Conservation (phyloP, 2,113 vertebrate species). For the Zosterops japonicus region DNA sequence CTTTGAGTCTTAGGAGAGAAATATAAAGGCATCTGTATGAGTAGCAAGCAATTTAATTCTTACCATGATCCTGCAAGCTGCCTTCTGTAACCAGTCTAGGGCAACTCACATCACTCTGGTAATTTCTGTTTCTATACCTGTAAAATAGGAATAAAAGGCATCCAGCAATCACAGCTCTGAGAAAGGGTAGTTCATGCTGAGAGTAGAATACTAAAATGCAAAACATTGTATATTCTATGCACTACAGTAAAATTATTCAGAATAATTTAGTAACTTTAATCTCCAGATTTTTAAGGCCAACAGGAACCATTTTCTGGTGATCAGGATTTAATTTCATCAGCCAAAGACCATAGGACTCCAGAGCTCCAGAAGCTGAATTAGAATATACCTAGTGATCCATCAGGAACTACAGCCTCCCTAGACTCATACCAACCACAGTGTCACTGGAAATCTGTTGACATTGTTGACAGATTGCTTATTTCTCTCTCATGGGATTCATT, state of each 20-base stretch:
- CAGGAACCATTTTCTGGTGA: background rate
- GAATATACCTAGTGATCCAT: background rate
- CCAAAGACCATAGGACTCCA: background rate
- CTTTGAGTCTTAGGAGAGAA: background rate
- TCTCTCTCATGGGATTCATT: background rate
- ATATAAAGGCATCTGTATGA: background rate
- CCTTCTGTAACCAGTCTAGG: background rate
- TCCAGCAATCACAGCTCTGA: background rate
- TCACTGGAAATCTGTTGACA: background rate
- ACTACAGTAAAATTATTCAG: background rate
- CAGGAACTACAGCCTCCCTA: background rate
- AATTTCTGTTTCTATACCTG: background rate
- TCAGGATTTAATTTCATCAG: background rate
- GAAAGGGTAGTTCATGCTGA: background rate
- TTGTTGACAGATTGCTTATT: background rate
- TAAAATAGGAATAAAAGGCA: background rate
- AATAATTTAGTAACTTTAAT: background rate
- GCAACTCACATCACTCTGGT: background rate
- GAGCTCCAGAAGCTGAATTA: background rate
- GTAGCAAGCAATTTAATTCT: background rate
- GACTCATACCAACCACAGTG: background rate
- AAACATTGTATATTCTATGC: background rate
- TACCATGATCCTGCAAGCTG: background rate
- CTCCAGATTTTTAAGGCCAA: background rate
- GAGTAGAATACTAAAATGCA: background rate